Conservation (phyloP, 35 echinoderm and acorn worm genomes). For the Chiridota heheva region DNA sequence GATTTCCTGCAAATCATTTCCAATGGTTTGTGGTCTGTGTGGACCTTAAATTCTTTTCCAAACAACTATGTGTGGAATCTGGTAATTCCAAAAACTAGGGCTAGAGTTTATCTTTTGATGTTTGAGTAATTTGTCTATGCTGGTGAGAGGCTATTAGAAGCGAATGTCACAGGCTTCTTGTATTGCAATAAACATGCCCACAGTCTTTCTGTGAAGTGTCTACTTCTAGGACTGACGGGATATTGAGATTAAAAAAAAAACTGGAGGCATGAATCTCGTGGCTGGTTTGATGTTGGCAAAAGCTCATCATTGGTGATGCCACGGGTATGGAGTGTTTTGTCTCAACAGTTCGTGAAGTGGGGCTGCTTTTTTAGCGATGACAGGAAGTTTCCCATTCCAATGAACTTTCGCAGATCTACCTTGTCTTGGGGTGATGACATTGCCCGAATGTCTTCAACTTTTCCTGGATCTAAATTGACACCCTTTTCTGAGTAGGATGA, state of each 20-base stretch:
- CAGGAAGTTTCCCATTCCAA: too few relatives aligned
- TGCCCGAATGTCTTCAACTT: too few relatives aligned
- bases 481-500: too few relatives aligned
- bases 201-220: slow-evolving; percentile 55
- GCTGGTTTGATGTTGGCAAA: slow-evolving; percentile 36
- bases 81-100: slow-evolving; percentile 40
- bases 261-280: slow-evolving; percentile 32
- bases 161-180: slow-evolving; percentile 58
- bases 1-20: slow-evolving; percentile 44
- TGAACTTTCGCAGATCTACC: too few relatives aligned
- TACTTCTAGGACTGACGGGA: slow-evolving; percentile 39
- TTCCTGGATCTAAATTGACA: too few relatives aligned
- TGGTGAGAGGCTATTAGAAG: slow-evolving; percentile 38
- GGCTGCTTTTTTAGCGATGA: too few relatives aligned
- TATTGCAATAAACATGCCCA: slow-evolving; percentile 58
- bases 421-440: too few relatives aligned
- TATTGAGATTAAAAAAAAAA: slow-evolving; percentile 51
- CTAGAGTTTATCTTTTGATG: slow-evolving; percentile 45
- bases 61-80: slow-evolving; percentile 63
- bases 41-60: slow-evolving; percentile 19
- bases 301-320: too few relatives aligned
- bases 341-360: too few relatives aligned
- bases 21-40: slow-evolving; percentile 52
- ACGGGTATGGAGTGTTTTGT: too few relatives aligned
- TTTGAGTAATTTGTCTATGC: slow-evolving; percentile 49